Evolutionary conservation across 2,797 vertebrate genomes (phyloP).

Genomic region (Corythornis leucogaster): DNA sequence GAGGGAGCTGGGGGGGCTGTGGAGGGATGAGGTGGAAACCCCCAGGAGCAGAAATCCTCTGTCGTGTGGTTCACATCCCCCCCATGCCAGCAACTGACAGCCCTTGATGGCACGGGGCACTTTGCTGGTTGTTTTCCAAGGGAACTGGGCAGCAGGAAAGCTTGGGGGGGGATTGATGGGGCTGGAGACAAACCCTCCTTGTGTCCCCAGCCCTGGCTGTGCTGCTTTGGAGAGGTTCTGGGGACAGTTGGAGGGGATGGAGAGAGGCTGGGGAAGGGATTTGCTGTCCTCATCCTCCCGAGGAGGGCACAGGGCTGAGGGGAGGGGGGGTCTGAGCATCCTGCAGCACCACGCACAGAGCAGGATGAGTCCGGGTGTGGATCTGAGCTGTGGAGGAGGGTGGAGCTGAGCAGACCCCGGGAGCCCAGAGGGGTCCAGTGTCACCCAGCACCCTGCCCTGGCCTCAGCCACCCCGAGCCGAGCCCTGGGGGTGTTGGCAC

Average conservation of each 20-base stretch:
- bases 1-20: not conserved
- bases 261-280: not conserved
- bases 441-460: not conserved
- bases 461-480: accelerated
- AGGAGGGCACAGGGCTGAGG: accelerated
- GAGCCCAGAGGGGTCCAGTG: not conserved
- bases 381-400: not conserved
- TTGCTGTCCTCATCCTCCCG: not conserved
- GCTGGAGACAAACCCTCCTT: not conserved
- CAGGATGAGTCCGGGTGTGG: accelerated
- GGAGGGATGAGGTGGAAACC: not conserved
- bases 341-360: not conserved
- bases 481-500: accelerated
- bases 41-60: not conserved
- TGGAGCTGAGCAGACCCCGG: not conserved
- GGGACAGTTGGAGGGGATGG: not conserved
- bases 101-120: not conserved
- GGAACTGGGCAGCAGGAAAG: not conserved
- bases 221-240: not conserved
- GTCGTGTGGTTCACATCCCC: accelerated
- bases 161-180: not conserved
- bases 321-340: not conserved
- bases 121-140: not conserved
- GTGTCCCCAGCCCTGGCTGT: not conserved
- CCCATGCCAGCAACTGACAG: not conserved